A percentile compares a stretch with the other conserved stretches of the same genome.
These are phyloP conservation scores for Phalloptychus januarius DNA, from an alignment of 2,797 vertebrate genomes.

Conservation along the genomic window DNA sequence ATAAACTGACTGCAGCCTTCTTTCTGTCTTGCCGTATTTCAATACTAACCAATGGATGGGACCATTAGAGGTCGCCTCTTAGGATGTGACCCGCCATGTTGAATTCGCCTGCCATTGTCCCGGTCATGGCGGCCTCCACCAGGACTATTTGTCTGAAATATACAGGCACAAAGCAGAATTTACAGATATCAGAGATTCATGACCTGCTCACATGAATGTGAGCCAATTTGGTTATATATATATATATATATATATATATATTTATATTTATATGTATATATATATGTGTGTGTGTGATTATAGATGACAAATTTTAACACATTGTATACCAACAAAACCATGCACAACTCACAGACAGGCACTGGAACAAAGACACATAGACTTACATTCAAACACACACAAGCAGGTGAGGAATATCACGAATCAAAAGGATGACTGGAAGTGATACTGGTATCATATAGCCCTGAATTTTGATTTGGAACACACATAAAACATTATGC, in stretches of 20 bases:
- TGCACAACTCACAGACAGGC: conserved; percentile 69
- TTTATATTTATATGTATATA: not conserved
- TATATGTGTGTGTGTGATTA: not conserved
- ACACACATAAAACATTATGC: conserved; percentile 6
- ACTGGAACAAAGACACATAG: conserved; percentile 66
- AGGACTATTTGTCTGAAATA: conserved; percentile 82
- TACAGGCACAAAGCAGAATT: conserved; percentile 48
- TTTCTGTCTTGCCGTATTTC: conserved; percentile 5
- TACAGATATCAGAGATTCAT: conserved; percentile 51
- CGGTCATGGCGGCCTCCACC: conserved; percentile 83
- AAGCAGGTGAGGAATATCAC: conserved; percentile 51
- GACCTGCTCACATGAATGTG: conserved; percentile 9
- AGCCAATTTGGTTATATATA: conserved; percentile 7
- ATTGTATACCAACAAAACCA: conserved; percentile 65
- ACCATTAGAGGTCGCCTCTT: conserved; percentile 86
- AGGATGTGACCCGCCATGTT: conserved; percentile 80
- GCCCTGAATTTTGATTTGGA: not conserved
- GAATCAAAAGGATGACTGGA: conserved; percentile 26
- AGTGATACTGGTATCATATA: conserved; percentile 19
- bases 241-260: not conserved
- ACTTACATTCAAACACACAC: conserved; percentile 63
- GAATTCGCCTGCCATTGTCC: conserved; percentile 77
- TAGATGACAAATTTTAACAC: conserved; percentile 24
- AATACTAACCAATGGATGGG: conserved; percentile 92
- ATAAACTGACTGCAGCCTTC: not conserved